Evolutionary conservation across 2,888 invertebrate genomes (phyloP).

Genomic region (Punctoribates punctum): DNA sequence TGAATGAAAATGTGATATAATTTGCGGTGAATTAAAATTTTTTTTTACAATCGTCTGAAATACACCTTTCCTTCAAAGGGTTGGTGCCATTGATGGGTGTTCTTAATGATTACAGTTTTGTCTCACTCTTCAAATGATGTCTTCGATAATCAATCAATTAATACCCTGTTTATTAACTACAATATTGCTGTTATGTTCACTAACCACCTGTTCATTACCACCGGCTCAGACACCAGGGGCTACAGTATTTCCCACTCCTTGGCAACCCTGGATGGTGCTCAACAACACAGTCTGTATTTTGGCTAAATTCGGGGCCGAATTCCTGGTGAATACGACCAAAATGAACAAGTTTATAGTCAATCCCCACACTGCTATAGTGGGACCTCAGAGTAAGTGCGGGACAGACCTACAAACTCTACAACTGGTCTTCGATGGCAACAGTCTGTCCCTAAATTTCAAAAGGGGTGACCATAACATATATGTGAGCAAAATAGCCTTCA

Average conservation of each 20-base stretch:
- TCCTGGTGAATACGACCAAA: background rate
- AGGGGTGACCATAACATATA: background rate
- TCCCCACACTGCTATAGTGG: background rate
- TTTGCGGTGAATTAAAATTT: too few species aligned
- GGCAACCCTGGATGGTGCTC: background rate
- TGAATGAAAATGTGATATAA: too few species aligned
- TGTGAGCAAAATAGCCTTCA: background rate
- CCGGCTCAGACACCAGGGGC: background rate
- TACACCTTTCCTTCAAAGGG: too few species aligned
- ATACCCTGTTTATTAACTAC: background rate
- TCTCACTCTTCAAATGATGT: too few species aligned
- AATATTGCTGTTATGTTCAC: background rate
- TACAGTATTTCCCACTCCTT: background rate
- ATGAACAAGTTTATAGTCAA: background rate
- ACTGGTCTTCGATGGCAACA: background rate
- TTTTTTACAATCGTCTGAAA: too few species aligned
- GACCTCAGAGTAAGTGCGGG: background rate
- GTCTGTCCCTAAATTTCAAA: background rate
- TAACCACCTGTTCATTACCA: background rate
- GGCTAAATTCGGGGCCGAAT: slow-evolving; percentile 6
- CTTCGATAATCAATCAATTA: background rate
- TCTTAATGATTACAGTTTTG: too few species aligned
- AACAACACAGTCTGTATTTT: background rate
- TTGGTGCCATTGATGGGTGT: background rate
- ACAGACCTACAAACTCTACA: background rate